Base-by-base conservation (phyloP, 2,888 invertebrate species). In the Coremacera marginata region DNA sequence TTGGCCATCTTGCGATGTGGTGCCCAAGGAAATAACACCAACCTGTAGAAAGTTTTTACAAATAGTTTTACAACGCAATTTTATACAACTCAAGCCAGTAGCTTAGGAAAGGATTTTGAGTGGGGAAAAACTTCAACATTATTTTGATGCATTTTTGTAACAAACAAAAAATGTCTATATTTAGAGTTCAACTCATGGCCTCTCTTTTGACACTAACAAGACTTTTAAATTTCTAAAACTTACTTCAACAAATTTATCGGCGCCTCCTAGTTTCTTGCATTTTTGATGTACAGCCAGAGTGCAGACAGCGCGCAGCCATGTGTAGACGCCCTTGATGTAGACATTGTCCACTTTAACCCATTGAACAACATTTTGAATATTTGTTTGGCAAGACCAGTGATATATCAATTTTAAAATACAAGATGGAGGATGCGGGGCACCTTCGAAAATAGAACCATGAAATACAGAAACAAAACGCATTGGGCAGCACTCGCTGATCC, bases 351-450 rank as follows among this genome's bases (percentile, higher is more conserved):
- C 95, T 86, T 93, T 93, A 0, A 96, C 96, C 97, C 96, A 97
- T 80, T 95, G 95, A 0, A 95, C 93, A 0, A 96, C 95, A 84
- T 96, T 97, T 82, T 95, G 94, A 0, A 96, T 95, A 81, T 95
- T 95, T 0, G 97, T 96, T 87, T 97, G 96, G 82, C 96, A 96
- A 0, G 95, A 92, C 97, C 97, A 97, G 87, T 96, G 96, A 89
- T 97, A 97, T 72, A 97, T 92, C 0, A 97, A 90, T 84, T 96
- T 96, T 0, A 97, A 89, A 9, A 96, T 90, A 0, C 95, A 94
- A 51, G 94, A 94, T 0, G 97, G 96, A 0, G 95, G 94, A 89
- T 96, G 95, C 0, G 95, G 94, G 2, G 95, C 94, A 0, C 94
- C 94, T 89, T 96, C 96, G 85, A 96, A 97, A 73, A 97, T 91